Conservation (phyloP, 1,140 invertebrate species). For the Drosophila quadrilineata region DNA sequence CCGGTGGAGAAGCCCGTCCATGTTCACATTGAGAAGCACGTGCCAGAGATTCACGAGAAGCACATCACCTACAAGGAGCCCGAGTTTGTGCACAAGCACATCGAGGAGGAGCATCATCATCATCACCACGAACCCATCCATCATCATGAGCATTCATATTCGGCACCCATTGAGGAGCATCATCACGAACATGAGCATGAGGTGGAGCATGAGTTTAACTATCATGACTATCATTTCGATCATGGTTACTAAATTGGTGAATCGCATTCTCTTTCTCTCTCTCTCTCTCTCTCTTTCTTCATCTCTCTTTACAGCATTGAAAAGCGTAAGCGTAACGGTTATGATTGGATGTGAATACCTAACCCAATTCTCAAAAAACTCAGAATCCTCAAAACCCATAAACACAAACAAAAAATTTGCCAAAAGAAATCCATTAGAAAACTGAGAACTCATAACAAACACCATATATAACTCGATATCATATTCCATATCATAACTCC, state of each 20-base stretch:
- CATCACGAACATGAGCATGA: constrained; percentile 69
- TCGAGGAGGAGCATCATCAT: constrained; percentile 70
- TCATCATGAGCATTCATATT: constrained; percentile 59
- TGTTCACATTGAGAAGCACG: constrained; percentile 81
- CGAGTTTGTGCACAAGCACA: constrained; percentile 75
- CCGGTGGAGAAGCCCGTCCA: constrained; percentile 82
- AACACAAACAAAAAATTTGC: constrained; percentile 9
- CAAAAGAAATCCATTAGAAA: too few relatives aligned
- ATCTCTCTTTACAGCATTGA: constrained; percentile 76
- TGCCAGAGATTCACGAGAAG: constrained; percentile 77
- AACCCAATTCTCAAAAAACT: constrained; percentile 19
- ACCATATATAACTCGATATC: constrained; percentile 6
- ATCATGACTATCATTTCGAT: constrained; percentile 72
- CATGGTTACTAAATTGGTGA: constrained; percentile 75
- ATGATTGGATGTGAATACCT: constrained; percentile 41
- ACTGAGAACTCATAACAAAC: too few relatives aligned
- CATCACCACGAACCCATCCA: constrained; percentile 54
- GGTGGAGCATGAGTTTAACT: constrained; percentile 74
- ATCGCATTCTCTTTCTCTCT: constrained; percentile 62
- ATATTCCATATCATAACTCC: constrained; percentile 36
- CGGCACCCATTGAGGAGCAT: constrained; percentile 60
- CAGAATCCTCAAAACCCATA: constrained; percentile 2
- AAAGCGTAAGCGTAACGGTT: constrained; percentile 58
- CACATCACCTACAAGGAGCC: constrained; percentile 78
- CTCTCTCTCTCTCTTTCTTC: constrained; percentile 64